Evolutionary conservation across 2,113 vertebrate species (phyloP), one percentile per base, ranked within the genome.

Genomic region (Leucopsar rothschildi): DNA sequence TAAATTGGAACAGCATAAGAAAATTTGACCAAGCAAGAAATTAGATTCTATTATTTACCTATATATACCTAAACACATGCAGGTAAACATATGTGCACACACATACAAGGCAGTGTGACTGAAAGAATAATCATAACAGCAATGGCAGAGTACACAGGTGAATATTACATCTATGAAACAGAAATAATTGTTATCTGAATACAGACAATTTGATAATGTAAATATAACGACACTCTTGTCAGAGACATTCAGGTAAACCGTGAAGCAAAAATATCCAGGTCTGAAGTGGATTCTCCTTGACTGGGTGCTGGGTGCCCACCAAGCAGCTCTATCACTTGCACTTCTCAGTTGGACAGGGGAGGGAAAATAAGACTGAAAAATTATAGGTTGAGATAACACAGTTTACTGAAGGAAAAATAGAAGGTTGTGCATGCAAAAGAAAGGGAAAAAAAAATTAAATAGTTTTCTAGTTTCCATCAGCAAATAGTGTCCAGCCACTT

Each of bases 1-100:
- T 95, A 97, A 97, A 98, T 97, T 96, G 97, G 92, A 97, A 92
- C 82, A 45, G 81, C 96, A 92, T 94, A 90, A 96, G 95, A 85
- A 95, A 93, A 90, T 90, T 85, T 96, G 52, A 93, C 66, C 59
- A 94, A 61, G 92, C 29, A 90, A 73, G 69, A 91, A 79, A 95
- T 82, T 49, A 90, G 84, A 14, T 71, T 96, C 52, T 18, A 19
- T 63, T 90, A 50, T 78, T 70, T 45, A 70, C 27, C 45, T 66
- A 1, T 40, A 19, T 49, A 37, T 53, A 40, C 9, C 42, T 82
- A 40, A 87, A 86, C 42, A 84, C 40, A 88, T 9, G n/a, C 5
- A 52, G 10, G 16, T 2, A 15, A 60, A 42, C 14, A 4, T 3
- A 6, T 59, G 23, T 18, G 11, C 21, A 28, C 8, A 42, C 12